Conservation (phyloP, 1,140 invertebrate species). For the Lepidurus apus region DNA sequence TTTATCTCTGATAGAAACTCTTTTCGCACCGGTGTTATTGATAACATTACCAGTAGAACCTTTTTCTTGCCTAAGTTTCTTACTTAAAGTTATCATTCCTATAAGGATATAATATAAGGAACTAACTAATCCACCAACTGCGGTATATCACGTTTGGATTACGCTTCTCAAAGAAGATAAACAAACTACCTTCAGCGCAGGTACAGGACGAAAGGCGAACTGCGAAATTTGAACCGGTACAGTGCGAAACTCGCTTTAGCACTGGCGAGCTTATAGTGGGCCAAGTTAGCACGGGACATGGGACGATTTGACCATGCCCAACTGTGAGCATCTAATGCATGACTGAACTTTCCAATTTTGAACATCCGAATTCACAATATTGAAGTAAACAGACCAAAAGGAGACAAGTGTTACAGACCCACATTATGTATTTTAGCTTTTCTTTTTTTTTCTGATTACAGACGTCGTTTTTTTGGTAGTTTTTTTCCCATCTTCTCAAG, state of each 20-base stretch:
- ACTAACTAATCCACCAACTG: background rate
- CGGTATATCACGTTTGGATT: background rate
- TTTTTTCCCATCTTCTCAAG: constrained; percentile 1
- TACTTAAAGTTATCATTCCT: background rate
- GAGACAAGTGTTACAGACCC: background rate
- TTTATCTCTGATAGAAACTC: constrained; percentile 77
- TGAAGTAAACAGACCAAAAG: background rate
- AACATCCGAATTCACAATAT: background rate
- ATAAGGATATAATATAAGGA: background rate
- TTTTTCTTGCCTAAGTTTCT: background rate
- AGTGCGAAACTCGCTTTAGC: too few species aligned
- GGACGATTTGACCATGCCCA: too few species aligned
- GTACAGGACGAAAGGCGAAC: too few species aligned
- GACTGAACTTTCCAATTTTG: too few species aligned
- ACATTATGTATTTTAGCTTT: constrained; percentile 11
- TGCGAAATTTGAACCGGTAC: too few species aligned
- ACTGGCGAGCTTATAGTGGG: too few species aligned
- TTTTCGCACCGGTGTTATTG: constrained; percentile 43
- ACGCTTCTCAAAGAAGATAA: background rate
- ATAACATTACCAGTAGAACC: background rate
- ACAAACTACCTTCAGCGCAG: too few species aligned
- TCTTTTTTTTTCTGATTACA: constrained; percentile 9
- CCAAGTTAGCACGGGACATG: too few species aligned
- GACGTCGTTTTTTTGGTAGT: constrained; percentile 11
- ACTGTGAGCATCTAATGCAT: too few species aligned